These are phyloP conservation scores for Tetragonula carbonaria DNA, from an alignment of 2,888 invertebrate species.

Conservation along the genomic window DNA sequence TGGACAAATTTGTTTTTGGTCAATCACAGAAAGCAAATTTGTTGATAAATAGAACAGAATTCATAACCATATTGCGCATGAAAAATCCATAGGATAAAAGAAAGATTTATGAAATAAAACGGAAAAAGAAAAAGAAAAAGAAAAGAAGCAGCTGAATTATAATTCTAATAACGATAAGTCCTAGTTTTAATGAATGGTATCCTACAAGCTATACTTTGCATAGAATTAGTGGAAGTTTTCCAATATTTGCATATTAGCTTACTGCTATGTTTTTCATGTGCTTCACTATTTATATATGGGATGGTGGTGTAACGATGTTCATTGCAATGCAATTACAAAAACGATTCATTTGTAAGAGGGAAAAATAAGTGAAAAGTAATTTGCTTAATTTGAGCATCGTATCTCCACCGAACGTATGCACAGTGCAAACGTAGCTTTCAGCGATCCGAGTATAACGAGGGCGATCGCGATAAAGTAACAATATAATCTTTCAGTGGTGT, in stretches of 20 bases:
- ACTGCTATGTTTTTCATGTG: conserved; percentile 77
- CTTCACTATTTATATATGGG: conserved; percentile 68
- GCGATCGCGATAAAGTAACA: conserved; percentile 70
- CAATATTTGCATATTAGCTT: conserved; percentile 86
- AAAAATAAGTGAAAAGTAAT: neutral
- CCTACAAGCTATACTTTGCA: conserved; percentile 96
- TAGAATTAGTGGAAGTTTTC: conserved; percentile 95
- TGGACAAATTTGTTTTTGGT: conserved; percentile 43
- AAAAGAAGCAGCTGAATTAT: conserved; percentile 39
- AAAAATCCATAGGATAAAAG: conserved; percentile 13
- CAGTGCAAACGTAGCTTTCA: conserved; percentile 72
- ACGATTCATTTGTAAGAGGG: neutral
- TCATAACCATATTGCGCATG: conserved; percentile 40
- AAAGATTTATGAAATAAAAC: conserved; percentile 30
- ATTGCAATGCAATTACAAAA: conserved; percentile 17
- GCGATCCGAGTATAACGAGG: conserved; percentile 64
- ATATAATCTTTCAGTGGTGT: conserved; percentile 79
- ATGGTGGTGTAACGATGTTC: conserved; percentile 64
- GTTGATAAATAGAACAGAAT: conserved; percentile 31
- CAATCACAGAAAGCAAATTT: conserved; percentile 35
- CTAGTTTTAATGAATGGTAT: conserved; percentile 71
- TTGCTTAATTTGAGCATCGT: conserved; percentile 56
- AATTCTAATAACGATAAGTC: conserved; percentile 56
- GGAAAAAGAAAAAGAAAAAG: neutral
- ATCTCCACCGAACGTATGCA: conserved; percentile 64